Evolutionary conservation across 2,888 invertebrate genomes (phyloP).

Genomic region (Brenthis daphne): DNA sequence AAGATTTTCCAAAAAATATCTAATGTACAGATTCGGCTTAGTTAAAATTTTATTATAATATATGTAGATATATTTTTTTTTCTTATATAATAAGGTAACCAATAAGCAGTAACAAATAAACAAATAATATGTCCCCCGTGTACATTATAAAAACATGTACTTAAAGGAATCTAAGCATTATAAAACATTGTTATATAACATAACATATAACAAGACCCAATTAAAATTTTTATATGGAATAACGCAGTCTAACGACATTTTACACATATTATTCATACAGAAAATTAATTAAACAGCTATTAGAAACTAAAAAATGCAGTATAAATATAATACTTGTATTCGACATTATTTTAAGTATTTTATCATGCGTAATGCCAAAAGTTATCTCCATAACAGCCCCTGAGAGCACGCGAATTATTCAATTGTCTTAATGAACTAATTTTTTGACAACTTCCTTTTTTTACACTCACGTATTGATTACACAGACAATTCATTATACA

Average conservation of each 20-base stretch:
- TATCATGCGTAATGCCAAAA: slow-evolving; percentile 33
- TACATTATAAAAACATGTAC: too few relatives aligned
- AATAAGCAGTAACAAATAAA: too few relatives aligned
- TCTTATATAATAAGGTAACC: too few relatives aligned
- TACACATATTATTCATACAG: background rate
- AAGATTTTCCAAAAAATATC: too few relatives aligned
- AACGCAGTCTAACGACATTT: background rate
- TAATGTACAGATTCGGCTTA: too few relatives aligned
- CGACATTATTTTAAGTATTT: background rate
- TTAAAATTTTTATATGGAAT: too few relatives aligned
- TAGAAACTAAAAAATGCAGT: slow-evolving; percentile 5
- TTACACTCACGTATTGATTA: slow-evolving; percentile 17
- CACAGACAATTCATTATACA: slow-evolving; percentile 3
- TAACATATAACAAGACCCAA: too few relatives aligned
- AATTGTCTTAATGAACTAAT: slow-evolving; percentile 34
- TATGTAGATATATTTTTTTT: too few relatives aligned
- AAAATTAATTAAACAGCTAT: background rate
- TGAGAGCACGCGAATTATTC: slow-evolving; percentile 30
- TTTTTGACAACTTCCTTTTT: slow-evolving; percentile 33
- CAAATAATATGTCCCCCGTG: too few relatives aligned
- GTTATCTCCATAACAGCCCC: slow-evolving; percentile 22
- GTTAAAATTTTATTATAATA: too few relatives aligned
- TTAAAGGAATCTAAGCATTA: too few relatives aligned
- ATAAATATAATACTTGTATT: background rate
- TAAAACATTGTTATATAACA: too few relatives aligned